These are phyloP conservation scores for Melipona quadrifasciata DNA, from an alignment of 1,140 invertebrate genomes.

Conservation along the genomic window DNA sequence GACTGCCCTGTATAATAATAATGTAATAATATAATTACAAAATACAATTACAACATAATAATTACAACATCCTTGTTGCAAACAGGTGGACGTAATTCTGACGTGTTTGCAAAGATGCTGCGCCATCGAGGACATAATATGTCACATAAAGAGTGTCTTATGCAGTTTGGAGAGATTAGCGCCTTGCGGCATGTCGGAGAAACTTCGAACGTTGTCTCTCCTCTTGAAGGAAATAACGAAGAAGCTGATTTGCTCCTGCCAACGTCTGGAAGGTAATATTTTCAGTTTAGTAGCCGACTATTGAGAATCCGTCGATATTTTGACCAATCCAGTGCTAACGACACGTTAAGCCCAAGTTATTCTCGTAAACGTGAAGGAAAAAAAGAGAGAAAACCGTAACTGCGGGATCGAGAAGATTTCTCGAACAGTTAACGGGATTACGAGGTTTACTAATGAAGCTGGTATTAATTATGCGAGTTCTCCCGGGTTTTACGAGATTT, in stretches of 20 bases:
- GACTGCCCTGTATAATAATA: no score
- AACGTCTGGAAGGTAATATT: slow-evolving; percentile 28
- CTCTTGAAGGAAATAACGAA: slow-evolving; percentile 30
- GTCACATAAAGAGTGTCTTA: slow-evolving; percentile 1
- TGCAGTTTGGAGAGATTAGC: neutral
- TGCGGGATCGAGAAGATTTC: no score
- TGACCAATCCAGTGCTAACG: neutral
- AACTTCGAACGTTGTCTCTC: slow-evolving; percentile 7
- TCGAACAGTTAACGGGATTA: slow-evolving; percentile 10
- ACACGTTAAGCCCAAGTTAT: neutral
- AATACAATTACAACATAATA: no score
- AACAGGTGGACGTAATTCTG: slow-evolving; percentile 22
- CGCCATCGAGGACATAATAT: neutral
- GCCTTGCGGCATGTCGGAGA: neutral
- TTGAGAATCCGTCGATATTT: neutral
- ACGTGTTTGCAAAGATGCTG: neutral
- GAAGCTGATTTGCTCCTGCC: neutral
- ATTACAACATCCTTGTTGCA: no score
- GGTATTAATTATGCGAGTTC: slow-evolving; percentile 30
- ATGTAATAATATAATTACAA: no score
- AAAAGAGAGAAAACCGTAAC: neutral
- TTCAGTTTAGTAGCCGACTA: neutral
- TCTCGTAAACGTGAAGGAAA: neutral
- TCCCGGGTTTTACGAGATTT: slow-evolving; percentile 28
- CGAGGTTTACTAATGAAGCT: slow-evolving; percentile 14